Conservation (phyloP, 2,888 invertebrate genomes). For the Agonopterix arenella region DNA sequence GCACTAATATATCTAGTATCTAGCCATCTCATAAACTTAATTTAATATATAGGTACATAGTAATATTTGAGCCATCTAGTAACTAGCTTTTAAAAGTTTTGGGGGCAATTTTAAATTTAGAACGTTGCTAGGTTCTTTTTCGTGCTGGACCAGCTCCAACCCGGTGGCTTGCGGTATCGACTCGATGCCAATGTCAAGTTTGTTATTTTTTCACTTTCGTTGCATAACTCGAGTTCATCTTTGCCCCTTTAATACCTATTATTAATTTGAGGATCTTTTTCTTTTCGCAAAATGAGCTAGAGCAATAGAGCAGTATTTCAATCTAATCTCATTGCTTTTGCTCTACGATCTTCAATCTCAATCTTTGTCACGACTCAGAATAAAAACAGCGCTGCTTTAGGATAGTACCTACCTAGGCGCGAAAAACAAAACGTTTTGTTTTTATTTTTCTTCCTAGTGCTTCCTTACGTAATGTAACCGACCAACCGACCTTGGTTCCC, state of each 20-base stretch:
- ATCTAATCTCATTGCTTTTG: background rate
- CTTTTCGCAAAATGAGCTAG: no score
- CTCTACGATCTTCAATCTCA: no score
- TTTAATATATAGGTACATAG: no score
- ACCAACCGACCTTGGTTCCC: background rate
- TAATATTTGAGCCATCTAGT: no score
- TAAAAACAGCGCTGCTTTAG: background rate
- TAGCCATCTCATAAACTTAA: no score
- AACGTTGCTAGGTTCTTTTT: conserved; percentile 40
- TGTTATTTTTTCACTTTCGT: conserved; percentile 52
- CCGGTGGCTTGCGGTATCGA: conserved; percentile 8
- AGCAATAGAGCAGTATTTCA: background rate
- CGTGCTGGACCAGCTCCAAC: conserved; percentile 50
- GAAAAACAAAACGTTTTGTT: background rate
- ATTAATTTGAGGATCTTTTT: no score
- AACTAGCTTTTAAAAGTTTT: conserved; percentile 17
- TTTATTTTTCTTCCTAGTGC: background rate
- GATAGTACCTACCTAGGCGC: background rate
- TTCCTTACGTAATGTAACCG: background rate
- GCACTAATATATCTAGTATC: conserved; percentile 14
- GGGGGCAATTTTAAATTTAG: conserved; percentile 44
- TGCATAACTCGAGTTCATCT: conserved; percentile 24
- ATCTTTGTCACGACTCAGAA: no score
- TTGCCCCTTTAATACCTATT: background rate
- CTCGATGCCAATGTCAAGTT: conserved; percentile 55